Conservation (phyloP, 2,888 invertebrate genomes). For the Panopea generosa region DNA sequence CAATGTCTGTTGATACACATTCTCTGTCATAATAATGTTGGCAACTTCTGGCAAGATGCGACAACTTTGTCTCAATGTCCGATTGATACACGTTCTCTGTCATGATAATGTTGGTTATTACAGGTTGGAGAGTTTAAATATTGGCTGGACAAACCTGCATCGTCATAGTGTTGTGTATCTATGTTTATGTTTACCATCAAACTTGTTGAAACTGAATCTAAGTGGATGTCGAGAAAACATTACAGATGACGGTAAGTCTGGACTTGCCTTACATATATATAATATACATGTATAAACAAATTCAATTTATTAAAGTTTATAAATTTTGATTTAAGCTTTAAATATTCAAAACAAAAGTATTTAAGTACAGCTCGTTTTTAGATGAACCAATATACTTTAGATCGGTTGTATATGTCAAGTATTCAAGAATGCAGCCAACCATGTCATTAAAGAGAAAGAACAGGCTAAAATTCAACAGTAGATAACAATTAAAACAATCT, state of each 20-base stretch:
- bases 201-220: slow-evolving; percentile 91
- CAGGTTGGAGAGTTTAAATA: slow-evolving; percentile 88
- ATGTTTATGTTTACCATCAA: slow-evolving; percentile 88
- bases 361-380: no score
- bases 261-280: background rate
- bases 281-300: background rate
- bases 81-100: no score
- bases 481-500: no score
- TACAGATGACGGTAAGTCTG: slow-evolving; percentile 88
- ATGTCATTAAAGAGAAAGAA: background rate
- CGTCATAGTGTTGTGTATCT: slow-evolving; percentile 88
- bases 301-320: background rate
- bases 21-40: no score
- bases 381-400: background rate
- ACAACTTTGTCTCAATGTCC: no score
- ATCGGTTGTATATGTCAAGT: no score
- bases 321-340: background rate
- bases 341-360: background rate
- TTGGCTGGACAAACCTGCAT: slow-evolving; percentile 92
- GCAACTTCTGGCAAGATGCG: no score
- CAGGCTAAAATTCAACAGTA: no score
- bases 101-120: no score
- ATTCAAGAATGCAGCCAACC: background rate
- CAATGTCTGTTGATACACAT: no score
- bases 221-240: slow-evolving; percentile 93